phyloP scores from a whole-genome alignment of 1,140 invertebrate genomes.

The Epicauta chinensis region DNA sequence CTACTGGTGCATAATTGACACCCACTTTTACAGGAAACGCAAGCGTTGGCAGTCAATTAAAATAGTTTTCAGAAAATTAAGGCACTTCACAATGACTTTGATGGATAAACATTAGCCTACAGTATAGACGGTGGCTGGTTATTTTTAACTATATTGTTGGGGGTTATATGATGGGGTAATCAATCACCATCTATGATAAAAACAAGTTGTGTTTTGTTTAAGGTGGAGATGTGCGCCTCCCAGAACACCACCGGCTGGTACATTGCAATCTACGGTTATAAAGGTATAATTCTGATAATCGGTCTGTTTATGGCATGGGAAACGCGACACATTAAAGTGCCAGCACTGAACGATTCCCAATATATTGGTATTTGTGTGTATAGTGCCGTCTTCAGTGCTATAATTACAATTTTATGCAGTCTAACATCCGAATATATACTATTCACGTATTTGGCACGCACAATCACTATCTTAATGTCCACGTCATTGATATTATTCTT shows the following conservation, averaged over 20 bases:
- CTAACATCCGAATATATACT: constrained; percentile 79
- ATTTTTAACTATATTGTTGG: too few relatives aligned
- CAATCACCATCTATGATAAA: too few relatives aligned
- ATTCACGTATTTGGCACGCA: constrained; percentile 75
- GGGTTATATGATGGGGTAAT: too few relatives aligned
- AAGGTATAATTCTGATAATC: constrained; percentile 78
- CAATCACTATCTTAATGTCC: constrained; percentile 73
- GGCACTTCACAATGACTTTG: too few relatives aligned
- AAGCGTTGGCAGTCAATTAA: too few relatives aligned
- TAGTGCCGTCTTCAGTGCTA: constrained; percentile 81
- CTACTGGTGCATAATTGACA: too few relatives aligned
- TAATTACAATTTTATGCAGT: constrained; percentile 78
- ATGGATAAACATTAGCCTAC: too few relatives aligned
- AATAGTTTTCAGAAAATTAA: too few relatives aligned
- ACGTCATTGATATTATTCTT: constrained; percentile 81
- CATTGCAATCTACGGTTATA: constrained; percentile 81
- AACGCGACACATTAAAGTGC: constrained; percentile 92
- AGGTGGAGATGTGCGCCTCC: constrained; percentile 83
- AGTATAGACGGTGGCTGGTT: too few relatives aligned
- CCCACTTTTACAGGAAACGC: too few relatives aligned
- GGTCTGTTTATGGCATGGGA: constrained; percentile 98
- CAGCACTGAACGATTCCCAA: constrained; percentile 95
- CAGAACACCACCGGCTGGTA: constrained; percentile 82
- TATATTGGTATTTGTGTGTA: constrained; percentile 93
- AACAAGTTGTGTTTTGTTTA: constrained; percentile 8